A percentile compares a stretch with the other conserved stretches of the same genome.
These are phyloP conservation scores for Sardina pilchardus DNA, from an alignment of 2,113 vertebrate genomes.

Conservation along the genomic window DNA sequence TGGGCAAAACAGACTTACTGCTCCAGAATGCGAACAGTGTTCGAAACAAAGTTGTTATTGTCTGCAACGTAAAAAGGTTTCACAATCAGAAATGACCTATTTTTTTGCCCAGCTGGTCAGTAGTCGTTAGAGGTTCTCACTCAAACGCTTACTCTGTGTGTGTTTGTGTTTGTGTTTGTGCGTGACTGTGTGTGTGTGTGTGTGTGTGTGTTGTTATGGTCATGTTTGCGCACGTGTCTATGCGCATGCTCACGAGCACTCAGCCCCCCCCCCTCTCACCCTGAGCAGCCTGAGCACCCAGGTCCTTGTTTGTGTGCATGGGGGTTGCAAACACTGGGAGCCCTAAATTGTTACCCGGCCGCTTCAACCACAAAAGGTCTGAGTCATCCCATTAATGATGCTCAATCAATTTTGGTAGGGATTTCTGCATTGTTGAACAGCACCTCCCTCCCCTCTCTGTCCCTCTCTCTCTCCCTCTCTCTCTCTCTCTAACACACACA, in stretches of 20 bases:
- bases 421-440: slow-evolving; percentile 5
- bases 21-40: neutral
- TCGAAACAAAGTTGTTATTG: neutral
- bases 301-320: slow-evolving; percentile 10
- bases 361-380: neutral
- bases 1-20: neutral
- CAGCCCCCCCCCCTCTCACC: neutral
- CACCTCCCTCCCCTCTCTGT: neutral
- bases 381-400: slow-evolving; percentile 10
- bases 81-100: neutral
- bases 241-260: neutral
- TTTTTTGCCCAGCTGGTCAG: neutral
- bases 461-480: neutral
- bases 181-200: neutral
- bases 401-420: neutral
- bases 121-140: neutral
- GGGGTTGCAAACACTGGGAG: neutral
- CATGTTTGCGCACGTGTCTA: neutral
- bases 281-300: neutral
- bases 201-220: neutral
- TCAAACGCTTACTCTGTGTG: neutral
- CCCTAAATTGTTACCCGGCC: neutral
- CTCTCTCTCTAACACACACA: no score
- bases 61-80: neutral
- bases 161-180: neutral